These are phyloP conservation scores for Morus bassanus DNA, from an alignment of 2,797 vertebrate species.

Conservation along the genomic window DNA sequence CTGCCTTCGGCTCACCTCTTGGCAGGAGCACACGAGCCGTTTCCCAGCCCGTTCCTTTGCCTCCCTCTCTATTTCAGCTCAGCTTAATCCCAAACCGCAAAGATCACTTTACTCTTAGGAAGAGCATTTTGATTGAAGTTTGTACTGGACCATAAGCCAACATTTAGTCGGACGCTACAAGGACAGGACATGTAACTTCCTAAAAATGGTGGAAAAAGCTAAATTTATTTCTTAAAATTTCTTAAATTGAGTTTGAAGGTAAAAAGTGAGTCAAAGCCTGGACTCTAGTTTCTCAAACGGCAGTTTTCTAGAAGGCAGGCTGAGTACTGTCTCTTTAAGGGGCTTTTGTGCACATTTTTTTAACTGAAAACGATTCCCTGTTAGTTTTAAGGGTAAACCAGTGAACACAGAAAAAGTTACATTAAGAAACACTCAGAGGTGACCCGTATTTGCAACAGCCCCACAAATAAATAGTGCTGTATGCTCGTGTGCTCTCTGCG, in stretches of 20 bases:
- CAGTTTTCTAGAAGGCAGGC: not conserved
- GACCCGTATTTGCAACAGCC: not conserved
- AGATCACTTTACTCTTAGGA: not conserved
- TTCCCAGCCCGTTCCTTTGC: not conserved
- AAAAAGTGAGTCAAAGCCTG: not conserved
- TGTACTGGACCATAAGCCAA: not conserved
- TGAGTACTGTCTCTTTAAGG: not conserved
- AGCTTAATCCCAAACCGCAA: not conserved
- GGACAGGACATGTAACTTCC: not conserved
- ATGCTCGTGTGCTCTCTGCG: not conserved
- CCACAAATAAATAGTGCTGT: not conserved
- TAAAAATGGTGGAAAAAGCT: not conserved
- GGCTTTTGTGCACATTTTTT: not conserved
- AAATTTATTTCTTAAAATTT: not conserved
- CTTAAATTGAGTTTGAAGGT: not conserved
- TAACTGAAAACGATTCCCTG: not conserved
- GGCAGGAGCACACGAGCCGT: not conserved
- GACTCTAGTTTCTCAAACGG: not conserved
- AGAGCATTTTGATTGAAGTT: not conserved
- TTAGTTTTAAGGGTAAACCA: not conserved
- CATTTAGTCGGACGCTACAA: not conserved
- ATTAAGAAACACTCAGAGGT: not conserved
- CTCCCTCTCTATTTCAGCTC: not conserved
- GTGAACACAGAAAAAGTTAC: not conserved
- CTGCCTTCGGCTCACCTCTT: not conserved